Evolutionary conservation across 2,888 invertebrate genomes (phyloP), one percentile per base, ranked within the genome.

Genomic region (Achlya flavicornis): DNA sequence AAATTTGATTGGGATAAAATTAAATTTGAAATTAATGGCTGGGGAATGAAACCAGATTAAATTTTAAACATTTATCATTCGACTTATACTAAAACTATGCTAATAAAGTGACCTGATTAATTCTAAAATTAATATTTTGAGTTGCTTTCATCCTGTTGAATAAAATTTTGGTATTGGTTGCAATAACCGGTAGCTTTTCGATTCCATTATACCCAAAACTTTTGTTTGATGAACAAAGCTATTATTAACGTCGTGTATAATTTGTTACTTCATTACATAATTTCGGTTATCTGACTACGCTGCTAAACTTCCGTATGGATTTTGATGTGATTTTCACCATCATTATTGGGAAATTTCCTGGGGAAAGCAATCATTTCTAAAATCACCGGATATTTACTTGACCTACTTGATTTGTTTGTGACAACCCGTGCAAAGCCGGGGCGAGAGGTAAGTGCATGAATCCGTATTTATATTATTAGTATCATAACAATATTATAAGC

Each of bases 1-100:
- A 16, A 48, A 19, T 53, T n/a, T 53, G 16, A 53, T 53, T 53
- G 53, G 53, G 10, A 53, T 53, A 53, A 19, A 53, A 53, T 53
- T 53, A 53, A 19, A 53, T 19, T 53, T 4, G 8, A 53, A 19
- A 53, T 19, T 16, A 16, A 53, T 53, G 19, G n/a, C 48, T 19
- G 19, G 53, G 19, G 53, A 53, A 53, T 53, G 10, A 53, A 53
- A 19, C 19, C 53, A 19, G 53, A 53, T 19, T 10, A 53, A 53
- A 53, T 53, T 35, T 53, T 14, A 53, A 53, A 16, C n/a, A 53
- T 53, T 16, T 10, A 53, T 53, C 10, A 53, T 53, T 6, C 16
- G 6, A 48, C 7, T 48, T 48, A 16, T 5, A 53, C 3, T 19
- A 7, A 53, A 19, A 53, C 53, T 53, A 53, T n/a, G n/a, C 53